Base-by-base conservation (phyloP, 1,140 invertebrate species). In the Procambarus virginalis region DNA sequence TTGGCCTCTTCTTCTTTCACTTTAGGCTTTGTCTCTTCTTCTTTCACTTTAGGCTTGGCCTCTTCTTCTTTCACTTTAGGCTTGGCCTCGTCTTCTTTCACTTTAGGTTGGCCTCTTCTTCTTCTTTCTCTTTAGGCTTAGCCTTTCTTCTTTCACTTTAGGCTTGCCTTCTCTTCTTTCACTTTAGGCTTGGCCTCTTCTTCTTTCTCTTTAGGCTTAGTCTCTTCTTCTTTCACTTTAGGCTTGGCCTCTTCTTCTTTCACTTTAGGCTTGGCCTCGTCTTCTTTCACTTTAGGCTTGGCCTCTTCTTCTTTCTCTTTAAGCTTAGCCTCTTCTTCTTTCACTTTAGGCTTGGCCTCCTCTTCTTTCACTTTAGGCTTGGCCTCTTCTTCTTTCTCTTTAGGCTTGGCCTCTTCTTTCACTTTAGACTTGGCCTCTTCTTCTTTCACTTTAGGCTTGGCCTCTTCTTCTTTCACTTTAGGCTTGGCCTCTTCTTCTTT, bases 381-480 rank as follows among this genome's bases (percentile, higher is more conserved):
- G 9, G 45, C 46, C n/a, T 84, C 48, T 9, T 34, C 45, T 51
- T 84, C 34, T 20, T 84, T 48, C 46, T 46, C 9, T n/a, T 9
- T 2, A 22, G 10, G n/a, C 45, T 55, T 48, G 20, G 55, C 58
- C 10, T 34, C 45, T 51, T 84, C 34, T 20, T 84, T 48, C 46
- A 64, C 9, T n/a, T 9, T 2, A 22, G 10, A 10, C 45, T 55
- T 48, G 20, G 55, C 58, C 20, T 83, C 83, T 51, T n/a, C 70
- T 46, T 85, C 76, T 48, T 85, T 76, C 46, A 17, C 34, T 20
- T 49, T 22, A 17, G 70, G n/a, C 49, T 76, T 48, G 8, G 20
- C 48, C 9, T 76, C 73, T 60, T 85, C 73, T 60, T 85, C 73
- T 34, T 60, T 49, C 77, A 60, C 51, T 9, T 83, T n/a, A 60